Evolutionary conservation across 2,797 vertebrate genomes (phyloP), one percentile per base, ranked within the genome.

Genomic region (Gadopsis marmoratus): DNA sequence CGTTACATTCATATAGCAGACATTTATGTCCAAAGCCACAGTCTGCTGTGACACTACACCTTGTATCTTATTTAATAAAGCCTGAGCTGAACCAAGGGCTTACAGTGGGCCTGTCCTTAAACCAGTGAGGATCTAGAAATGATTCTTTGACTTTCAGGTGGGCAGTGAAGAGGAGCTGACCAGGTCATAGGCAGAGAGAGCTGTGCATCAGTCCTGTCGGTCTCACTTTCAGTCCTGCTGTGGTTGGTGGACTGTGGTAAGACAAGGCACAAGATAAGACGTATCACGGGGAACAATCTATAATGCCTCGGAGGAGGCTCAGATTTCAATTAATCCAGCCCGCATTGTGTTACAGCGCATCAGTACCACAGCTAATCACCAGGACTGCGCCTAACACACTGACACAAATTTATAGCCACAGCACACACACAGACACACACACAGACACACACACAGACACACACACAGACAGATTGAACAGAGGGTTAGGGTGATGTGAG

Each of bases 311-410:
- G 55, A 79, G 71, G 56, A 76, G 75, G 82, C 79, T 92, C 85
- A 21, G 56, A 81, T 90, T 93, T 83, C 91, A 91, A 86, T 92
- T 89, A 89, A 86, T 87, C 83, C 51, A 31, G 26, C 59, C 72
- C 64, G 89, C 53, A 74, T 88, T 89, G 84, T 81, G 81, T 94
- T 92, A 89, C 91, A 74, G 76, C 45, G 71, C 63, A 66, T 82
- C 79, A 73, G 73, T 23, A 45, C 53, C 41, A n/a, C 45, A 58
- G 83, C 77, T 89, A 88, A 90, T 91, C 81, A 89, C 74, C 39
- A 37, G 74, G 48, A 72, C 47, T 6, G 5, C 71, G 58, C 56
- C 75, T 89, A 84, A 91, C 91, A 93, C 89, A 88, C 76, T 90
- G 72, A 92, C 88, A 92, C 76, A 87, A 59, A 89, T 87, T 77